phyloP scores from a whole-genome alignment of 2,888 invertebrate genomes.

The Steromphala cineraria region DNA sequence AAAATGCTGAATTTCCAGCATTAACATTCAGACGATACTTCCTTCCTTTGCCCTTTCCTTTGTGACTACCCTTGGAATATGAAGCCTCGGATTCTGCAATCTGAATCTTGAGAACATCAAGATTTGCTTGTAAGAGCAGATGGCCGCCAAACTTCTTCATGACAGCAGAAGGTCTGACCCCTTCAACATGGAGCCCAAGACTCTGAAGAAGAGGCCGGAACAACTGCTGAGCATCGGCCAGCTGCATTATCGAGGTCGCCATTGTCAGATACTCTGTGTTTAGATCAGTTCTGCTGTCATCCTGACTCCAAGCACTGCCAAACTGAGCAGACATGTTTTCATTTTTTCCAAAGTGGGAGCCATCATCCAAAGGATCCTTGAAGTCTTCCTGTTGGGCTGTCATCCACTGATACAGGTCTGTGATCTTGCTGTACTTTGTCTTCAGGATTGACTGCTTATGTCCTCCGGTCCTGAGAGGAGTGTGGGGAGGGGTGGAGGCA shows the following conservation, averaged over 20 bases:
- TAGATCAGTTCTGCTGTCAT: constrained; percentile 66
- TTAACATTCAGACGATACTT: constrained; percentile 25
- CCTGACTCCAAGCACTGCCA: constrained; percentile 71
- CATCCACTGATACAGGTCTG: constrained; percentile 95
- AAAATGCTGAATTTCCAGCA: constrained; percentile 86
- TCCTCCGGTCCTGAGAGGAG: constrained; percentile 42
- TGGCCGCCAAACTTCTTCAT: constrained; percentile 92
- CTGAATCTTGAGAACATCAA: constrained; percentile 85
- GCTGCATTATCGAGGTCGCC: constrained; percentile 73
- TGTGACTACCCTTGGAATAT: constrained; percentile 44
- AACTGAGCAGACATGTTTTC: constrained; percentile 63
- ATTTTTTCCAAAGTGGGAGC: constrained; percentile 34
- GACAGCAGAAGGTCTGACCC: constrained; percentile 80
- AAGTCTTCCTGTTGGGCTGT: constrained; percentile 87
- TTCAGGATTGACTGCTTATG: constrained; percentile 46
- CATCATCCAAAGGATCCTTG: constrained; percentile 35
- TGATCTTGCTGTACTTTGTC: constrained; percentile 77
- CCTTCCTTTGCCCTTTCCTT: constrained; percentile 53
- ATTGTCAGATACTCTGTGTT: constrained; percentile 65
- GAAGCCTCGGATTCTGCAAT: constrained; percentile 88
- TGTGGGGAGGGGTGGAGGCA: constrained; percentile 56
- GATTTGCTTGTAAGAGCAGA: constrained; percentile 79
- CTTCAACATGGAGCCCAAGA: constrained; percentile 84
- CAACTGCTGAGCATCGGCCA: constrained; percentile 88
- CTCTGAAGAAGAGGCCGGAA: constrained; percentile 90